Evolutionary conservation across 2,113 vertebrate species (phyloP).

Genomic region (Odontesthes bonariensis): DNA sequence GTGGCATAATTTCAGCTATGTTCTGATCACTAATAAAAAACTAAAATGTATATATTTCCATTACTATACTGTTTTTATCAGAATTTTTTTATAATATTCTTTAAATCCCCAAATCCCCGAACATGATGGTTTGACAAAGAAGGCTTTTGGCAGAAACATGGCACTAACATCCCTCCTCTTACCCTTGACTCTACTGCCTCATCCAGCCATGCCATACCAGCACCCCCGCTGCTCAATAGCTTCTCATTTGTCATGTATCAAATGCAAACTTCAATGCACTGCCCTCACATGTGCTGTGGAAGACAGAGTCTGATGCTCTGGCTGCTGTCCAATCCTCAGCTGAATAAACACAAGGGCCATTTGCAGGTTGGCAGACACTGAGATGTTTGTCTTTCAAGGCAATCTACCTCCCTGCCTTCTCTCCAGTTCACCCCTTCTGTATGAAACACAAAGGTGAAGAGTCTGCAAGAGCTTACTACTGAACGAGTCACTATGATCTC

Average conservation of each 20-base stretch:
- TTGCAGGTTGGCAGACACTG: conserved; percentile 83
- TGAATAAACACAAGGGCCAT: conserved; percentile 89
- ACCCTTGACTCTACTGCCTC: conserved; percentile 49
- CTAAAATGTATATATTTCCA: not conserved
- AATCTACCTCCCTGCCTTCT: conserved; percentile 59
- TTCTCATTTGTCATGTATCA: conserved; percentile 92
- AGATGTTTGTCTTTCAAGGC: conserved; percentile 79
- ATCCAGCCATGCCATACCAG: conserved; percentile 56
- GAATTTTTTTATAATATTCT: conserved; percentile 11
- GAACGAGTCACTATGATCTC: conserved; percentile 29
- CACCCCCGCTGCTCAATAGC: conserved; percentile 82
- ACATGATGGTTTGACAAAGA: conserved; percentile 84
- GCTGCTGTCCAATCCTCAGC: conserved; percentile 88
- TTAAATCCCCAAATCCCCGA: conserved; percentile 80
- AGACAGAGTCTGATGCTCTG: conserved; percentile 79
- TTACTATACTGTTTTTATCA: not conserved
- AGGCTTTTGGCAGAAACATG: conserved; percentile 83
- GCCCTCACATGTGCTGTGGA: conserved; percentile 85
- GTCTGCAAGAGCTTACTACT: conserved; percentile 43
- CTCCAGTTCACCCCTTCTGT: conserved; percentile 50
- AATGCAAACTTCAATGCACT: conserved; percentile 84
- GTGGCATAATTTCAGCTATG: conserved; percentile 61
- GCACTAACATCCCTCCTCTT: conserved; percentile 67
- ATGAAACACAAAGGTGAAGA: conserved; percentile 61
- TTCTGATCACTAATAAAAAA: conserved; percentile 58